These are phyloP conservation scores for Cariama cristata DNA, from an alignment of 2,113 vertebrate genomes.

Conservation along the genomic window DNA sequence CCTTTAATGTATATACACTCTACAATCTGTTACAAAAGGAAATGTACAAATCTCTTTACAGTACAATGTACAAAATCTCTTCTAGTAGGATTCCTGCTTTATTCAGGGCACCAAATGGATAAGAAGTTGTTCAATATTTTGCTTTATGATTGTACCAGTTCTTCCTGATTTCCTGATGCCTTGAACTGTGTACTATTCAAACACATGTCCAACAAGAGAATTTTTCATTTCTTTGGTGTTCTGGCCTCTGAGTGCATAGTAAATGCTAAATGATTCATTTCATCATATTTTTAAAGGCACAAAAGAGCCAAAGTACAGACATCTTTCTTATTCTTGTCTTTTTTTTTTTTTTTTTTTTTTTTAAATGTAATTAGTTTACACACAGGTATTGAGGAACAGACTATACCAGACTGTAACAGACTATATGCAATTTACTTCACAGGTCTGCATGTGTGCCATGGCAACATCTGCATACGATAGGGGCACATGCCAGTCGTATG, in stretches of 20 bases:
- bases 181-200: not conserved
- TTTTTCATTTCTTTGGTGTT: not conserved
- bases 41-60: too few relatives aligned
- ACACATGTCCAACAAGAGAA: not conserved
- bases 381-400: not conserved
- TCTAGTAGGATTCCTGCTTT: not conserved
- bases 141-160: not conserved
- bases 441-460: not conserved
- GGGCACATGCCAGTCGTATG: not conserved
- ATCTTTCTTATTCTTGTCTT: not conserved
- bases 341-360: too few relatives aligned
- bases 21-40: not conserved
- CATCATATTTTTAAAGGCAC: not conserved
- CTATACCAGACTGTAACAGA: not conserved
- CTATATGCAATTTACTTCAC: not conserved
- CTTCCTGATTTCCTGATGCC: not conserved
- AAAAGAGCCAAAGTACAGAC: not conserved
- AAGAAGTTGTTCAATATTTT: not conserved
- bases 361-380: not conserved
- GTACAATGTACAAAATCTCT: too few relatives aligned
- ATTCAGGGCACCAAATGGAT: not conserved
- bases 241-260: not conserved
- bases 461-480: not conserved
- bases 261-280: not conserved
- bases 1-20: not conserved